Evolutionary conservation across 2,888 invertebrate genomes (phyloP).

Genomic region (Venusia cambrica): DNA sequence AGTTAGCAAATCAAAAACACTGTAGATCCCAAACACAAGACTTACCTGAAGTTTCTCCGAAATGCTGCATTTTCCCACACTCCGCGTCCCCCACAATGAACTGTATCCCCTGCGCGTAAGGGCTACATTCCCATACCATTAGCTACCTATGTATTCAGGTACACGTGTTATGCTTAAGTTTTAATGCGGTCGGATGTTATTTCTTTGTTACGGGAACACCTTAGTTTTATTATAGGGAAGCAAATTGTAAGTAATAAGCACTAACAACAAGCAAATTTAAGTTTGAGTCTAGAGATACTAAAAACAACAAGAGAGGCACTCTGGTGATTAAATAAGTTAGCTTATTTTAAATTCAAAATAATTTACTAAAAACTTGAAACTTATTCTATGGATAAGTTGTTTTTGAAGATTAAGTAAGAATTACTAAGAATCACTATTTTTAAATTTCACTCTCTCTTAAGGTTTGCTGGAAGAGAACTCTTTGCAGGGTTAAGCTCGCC

Average conservation of each 20-base stretch:
- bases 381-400: too few relatives aligned
- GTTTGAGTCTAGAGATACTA: too few relatives aligned
- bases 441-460: too few relatives aligned
- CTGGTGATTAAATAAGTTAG: too few relatives aligned
- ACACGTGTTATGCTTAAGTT: constrained; percentile 46
- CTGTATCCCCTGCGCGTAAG: constrained; percentile 24
- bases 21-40: constrained; percentile 35
- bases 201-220: constrained; percentile 48
- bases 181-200: constrained; percentile 49
- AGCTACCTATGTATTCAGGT: constrained; percentile 21
- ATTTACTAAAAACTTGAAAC: too few relatives aligned
- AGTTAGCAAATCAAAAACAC: too few relatives aligned
- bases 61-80: constrained; percentile 31
- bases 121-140: not conserved
- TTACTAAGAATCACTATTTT: too few relatives aligned
- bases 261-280: not conserved
- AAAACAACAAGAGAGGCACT: too few relatives aligned
- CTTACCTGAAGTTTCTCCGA: constrained; percentile 35
- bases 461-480: too few relatives aligned
- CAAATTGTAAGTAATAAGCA: constrained; percentile 29
- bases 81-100: constrained; percentile 15
- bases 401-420: too few relatives aligned
- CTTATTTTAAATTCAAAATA: too few relatives aligned
- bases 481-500: too few relatives aligned
- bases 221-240: constrained; percentile 32